A percentile compares a stretch with the other conserved stretches of the same genome.
Evolutionary conservation across 2,113 vertebrate genomes (phyloP).

Genomic region (Heloderma charlesbogerti): DNA sequence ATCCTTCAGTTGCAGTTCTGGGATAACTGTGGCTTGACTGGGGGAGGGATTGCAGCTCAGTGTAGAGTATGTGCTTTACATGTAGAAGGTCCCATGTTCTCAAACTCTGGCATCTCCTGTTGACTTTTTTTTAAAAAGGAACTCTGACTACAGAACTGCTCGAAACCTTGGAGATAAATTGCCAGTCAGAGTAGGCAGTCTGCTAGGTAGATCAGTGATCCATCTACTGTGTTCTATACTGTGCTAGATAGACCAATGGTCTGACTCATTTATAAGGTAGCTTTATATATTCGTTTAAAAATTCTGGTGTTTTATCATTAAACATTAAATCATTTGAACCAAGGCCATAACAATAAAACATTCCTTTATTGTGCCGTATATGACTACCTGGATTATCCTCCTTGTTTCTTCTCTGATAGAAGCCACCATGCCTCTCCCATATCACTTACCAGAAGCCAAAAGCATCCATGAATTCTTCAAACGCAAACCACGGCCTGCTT

Average conservation of each 20-base stretch:
- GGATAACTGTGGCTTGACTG: not conserved
- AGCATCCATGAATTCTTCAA: conserved; percentile 92
- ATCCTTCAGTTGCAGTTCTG: not conserved
- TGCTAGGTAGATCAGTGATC: not conserved
- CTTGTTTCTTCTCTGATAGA: conserved; percentile 76
- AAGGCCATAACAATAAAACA: not conserved
- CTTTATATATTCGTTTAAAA: not conserved
- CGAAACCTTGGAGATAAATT: not conserved
- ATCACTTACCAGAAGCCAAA: conserved; percentile 93
- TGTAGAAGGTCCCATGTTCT: not conserved
- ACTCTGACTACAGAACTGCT: not conserved
- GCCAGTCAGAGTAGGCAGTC: not conserved
- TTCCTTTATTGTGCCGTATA: not conserved
- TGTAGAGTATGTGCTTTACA: not conserved
- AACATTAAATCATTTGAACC: not conserved
- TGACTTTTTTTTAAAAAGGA: not conserved
- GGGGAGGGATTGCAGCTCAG: not conserved
- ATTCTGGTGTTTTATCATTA: not conserved
- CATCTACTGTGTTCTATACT: not conserved
- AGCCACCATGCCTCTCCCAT: conserved; percentile 88
- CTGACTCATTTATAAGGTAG: not conserved
- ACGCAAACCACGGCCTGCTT: conserved; percentile 81
- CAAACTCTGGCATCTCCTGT: not conserved
- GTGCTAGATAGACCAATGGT: not conserved
- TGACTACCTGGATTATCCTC: conserved; percentile 4